A percentile compares a stretch with the other conserved stretches of the same genome.
These are phyloP conservation scores for Drosophila setifemur DNA, from an alignment of 1,140 invertebrate genomes.

Conservation along the genomic window DNA sequence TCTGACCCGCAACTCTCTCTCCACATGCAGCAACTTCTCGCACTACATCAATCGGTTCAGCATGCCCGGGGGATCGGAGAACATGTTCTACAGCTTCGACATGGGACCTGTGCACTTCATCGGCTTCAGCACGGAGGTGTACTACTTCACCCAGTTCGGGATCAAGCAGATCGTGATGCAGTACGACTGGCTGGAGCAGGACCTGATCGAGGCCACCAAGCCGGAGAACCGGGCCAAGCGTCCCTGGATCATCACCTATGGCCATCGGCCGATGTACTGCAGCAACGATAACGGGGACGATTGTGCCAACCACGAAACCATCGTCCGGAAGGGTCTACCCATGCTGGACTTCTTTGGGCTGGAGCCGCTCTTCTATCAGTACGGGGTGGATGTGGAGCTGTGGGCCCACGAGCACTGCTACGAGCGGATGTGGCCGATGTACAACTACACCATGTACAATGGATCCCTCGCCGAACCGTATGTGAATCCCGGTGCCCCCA, in stretches of 20 bases:
- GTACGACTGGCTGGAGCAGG: conserved; percentile 94
- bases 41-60: conserved; percentile 93
- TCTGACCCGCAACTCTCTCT: too few species aligned
- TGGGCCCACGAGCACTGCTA: conserved; percentile 99
- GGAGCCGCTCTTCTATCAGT: conserved; percentile 93
- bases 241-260: conserved; percentile 97
- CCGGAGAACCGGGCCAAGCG: conserved; percentile 86
- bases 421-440: conserved; percentile 96
- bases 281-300: conserved; percentile 94
- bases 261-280: conserved; percentile 99
- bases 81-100: conserved; percentile 94
- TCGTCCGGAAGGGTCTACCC: conserved; percentile 89
- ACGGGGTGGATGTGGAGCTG: conserved; percentile 96
- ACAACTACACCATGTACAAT: conserved; percentile 93
- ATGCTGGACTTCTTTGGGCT: conserved; percentile 88
- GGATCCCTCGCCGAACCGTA: conserved; percentile 91
- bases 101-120: conserved; percentile 96
- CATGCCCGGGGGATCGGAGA: conserved; percentile 91
- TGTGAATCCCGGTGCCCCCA: conserved; percentile 92
- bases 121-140: conserved; percentile 96
- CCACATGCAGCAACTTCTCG: conserved; percentile 95
- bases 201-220: conserved; percentile 88
- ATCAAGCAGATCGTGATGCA: conserved; percentile 92
- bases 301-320: conserved; percentile 90
- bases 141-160: conserved; percentile 96